These are phyloP conservation scores for Ochropacha duplaris DNA, from an alignment of 2,888 invertebrate species.

Conservation along the genomic window DNA sequence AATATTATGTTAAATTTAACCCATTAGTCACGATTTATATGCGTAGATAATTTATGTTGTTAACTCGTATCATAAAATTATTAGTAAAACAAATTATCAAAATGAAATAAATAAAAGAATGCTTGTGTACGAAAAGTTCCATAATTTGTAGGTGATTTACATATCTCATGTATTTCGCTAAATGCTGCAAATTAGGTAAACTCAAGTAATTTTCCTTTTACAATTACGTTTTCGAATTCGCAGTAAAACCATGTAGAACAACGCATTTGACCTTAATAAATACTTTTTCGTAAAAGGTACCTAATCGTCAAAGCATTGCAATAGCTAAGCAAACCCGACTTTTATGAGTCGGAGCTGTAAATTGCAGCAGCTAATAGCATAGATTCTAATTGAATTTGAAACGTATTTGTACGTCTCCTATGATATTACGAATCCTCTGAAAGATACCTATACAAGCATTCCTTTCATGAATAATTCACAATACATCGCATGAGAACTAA, in stretches of 20 bases:
- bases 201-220: constrained; percentile 33
- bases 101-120: constrained; percentile 37
- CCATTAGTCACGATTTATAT: constrained; percentile 12
- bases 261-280: not conserved
- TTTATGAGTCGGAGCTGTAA: not conserved
- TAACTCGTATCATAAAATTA: constrained; percentile 40
- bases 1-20: constrained; percentile 2
- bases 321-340: not conserved
- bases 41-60: constrained; percentile 43
- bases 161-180: not conserved
- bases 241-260: not conserved
- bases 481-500: constrained; percentile 74
- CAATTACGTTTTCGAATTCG: constrained; percentile 9
- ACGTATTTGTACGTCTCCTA: not conserved
- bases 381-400: not conserved
- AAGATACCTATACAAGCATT: constrained; percentile 50
- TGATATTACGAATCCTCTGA: not conserved
- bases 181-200: not conserved
- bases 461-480: constrained; percentile 39
- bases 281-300: not conserved
- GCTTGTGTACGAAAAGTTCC: constrained; percentile 45
- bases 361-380: not conserved
- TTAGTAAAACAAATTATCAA: constrained; percentile 45
- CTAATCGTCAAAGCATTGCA: not conserved
- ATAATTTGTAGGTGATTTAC: not conserved